Evolutionary conservation across 2,797 vertebrate genomes (phyloP).

Genomic region (Scomberomorus guttatus): DNA sequence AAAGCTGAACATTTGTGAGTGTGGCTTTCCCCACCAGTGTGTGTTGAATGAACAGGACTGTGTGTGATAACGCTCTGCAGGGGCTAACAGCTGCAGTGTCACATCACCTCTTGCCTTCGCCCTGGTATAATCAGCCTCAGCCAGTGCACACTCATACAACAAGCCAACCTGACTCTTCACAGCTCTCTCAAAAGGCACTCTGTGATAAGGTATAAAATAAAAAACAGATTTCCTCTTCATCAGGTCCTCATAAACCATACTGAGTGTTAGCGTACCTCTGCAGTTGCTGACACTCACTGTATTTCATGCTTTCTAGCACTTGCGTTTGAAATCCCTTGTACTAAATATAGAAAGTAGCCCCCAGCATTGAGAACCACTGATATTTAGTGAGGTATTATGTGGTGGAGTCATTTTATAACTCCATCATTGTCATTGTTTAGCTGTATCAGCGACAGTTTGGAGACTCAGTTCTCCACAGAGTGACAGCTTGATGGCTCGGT

Average conservation of each 20-base stretch:
- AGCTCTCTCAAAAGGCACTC: conserved; percentile 13
- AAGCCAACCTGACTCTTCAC: conserved; percentile 33
- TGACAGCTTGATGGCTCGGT: conserved; percentile 53
- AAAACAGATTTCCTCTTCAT: neutral
- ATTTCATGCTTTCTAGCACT: conserved; percentile 45
- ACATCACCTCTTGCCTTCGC: conserved; percentile 48
- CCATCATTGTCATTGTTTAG: conserved; percentile 59
- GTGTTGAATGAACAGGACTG: conserved; percentile 60
- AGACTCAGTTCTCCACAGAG: conserved; percentile 37
- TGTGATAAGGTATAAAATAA: conserved; percentile 25
- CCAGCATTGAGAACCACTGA: conserved; percentile 48
- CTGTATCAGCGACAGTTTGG: conserved; percentile 62
- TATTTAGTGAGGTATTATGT: conserved; percentile 60
- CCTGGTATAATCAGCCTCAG: conserved; percentile 42
- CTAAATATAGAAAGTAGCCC: conserved; percentile 70
- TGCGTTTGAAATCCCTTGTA: conserved; percentile 55
- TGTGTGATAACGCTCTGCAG: conserved; percentile 65
- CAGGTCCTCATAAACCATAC: conserved; percentile 1
- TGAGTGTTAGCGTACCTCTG: conserved; percentile 20
- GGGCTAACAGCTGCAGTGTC: conserved; percentile 67
- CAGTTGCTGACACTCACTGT: conserved; percentile 30
- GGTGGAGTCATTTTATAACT: conserved; percentile 52
- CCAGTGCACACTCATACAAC: conserved; percentile 20
- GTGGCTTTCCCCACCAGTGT: conserved; percentile 34
- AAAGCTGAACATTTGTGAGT: conserved; percentile 43